Conservation (phyloP, 2,888 invertebrate species). For the Myopa tessellatipennis region DNA sequence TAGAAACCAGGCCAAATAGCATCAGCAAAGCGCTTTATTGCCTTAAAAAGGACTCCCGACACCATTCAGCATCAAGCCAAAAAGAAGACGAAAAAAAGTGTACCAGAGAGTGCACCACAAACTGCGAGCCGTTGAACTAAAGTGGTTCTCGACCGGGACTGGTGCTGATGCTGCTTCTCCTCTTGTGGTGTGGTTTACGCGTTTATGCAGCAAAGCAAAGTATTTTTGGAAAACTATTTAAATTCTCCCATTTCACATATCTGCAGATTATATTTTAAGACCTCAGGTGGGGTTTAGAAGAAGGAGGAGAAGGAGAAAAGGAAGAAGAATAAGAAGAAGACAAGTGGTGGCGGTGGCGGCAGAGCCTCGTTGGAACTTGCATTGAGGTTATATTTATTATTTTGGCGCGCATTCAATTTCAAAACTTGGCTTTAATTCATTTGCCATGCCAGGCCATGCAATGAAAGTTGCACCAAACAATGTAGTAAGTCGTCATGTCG, state of each 20-base stretch:
- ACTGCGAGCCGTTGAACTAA: background rate
- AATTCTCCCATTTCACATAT: background rate
- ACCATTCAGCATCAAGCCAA: background rate
- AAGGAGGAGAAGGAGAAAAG: background rate
- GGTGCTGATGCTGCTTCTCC: too few relatives aligned
- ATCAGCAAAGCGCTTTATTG: background rate
- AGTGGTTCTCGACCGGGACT: background rate
- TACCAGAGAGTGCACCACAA: background rate
- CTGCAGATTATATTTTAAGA: background rate
- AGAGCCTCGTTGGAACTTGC: background rate
- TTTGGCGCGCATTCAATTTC: slow-evolving; percentile 29
- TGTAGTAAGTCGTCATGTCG: background rate
- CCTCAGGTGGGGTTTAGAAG: background rate
- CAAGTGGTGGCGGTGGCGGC: background rate
- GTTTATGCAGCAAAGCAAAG: background rate
- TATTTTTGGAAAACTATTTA: background rate
- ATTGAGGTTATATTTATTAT: slow-evolving; percentile 15
- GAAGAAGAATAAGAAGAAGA: background rate
- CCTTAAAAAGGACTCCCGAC: background rate
- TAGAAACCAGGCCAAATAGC: background rate
- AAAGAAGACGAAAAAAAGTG: background rate
- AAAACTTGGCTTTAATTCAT: slow-evolving; percentile 17
- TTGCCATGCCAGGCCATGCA: background rate
- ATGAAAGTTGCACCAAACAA: slow-evolving; percentile 4
- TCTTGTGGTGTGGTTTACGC: too few relatives aligned